Evolutionary conservation across 1,140 invertebrate genomes (phyloP).

Genomic region (Drosophila santomea): DNA sequence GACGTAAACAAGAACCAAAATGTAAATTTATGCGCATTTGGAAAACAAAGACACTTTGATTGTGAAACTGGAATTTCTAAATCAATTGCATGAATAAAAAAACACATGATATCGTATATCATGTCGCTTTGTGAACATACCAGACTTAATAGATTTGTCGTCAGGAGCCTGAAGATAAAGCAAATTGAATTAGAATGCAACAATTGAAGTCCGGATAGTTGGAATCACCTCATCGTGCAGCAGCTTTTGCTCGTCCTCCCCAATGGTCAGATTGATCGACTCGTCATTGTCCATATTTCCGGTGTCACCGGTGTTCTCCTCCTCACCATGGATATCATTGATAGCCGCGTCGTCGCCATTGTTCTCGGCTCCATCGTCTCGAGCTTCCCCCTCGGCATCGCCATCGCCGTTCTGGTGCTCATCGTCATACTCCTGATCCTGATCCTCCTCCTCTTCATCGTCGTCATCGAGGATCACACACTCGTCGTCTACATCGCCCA

Average conservation of each 20-base stretch:
- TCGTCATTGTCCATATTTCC: constrained; percentile 87
- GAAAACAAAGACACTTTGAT: neutral
- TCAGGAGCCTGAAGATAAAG: constrained; percentile 65
- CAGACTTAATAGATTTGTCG: constrained; percentile 79
- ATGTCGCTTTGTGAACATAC: constrained; percentile 42
- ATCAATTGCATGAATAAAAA: neutral
- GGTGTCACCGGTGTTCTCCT: constrained; percentile 69
- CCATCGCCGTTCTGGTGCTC: constrained; percentile 44
- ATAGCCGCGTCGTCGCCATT: constrained; percentile 43
- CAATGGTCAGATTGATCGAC: constrained; percentile 92
- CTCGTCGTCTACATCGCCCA: constrained; percentile 81
- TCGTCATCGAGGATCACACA: constrained; percentile 77
- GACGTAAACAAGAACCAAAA: neutral
- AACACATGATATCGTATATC: neutral
- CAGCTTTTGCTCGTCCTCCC: constrained; percentile 91
- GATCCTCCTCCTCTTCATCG: constrained; percentile 64
- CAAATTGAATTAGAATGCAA: constrained; percentile 20
- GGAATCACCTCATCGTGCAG: constrained; percentile 88
- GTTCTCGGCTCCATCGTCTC: constrained; percentile 21
- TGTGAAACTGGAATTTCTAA: neutral
- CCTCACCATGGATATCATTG: constrained; percentile 54
- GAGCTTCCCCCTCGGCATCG: constrained; percentile 33
- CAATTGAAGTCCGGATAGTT: neutral
- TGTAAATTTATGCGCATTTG: constrained; percentile 1
- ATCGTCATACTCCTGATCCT: constrained; percentile 37